A percentile compares a stretch with the other conserved stretches of the same genome.
These are phyloP conservation scores for Homalodisca vitripennis DNA, from an alignment of 1,140 invertebrate species.

Conservation along the genomic window DNA sequence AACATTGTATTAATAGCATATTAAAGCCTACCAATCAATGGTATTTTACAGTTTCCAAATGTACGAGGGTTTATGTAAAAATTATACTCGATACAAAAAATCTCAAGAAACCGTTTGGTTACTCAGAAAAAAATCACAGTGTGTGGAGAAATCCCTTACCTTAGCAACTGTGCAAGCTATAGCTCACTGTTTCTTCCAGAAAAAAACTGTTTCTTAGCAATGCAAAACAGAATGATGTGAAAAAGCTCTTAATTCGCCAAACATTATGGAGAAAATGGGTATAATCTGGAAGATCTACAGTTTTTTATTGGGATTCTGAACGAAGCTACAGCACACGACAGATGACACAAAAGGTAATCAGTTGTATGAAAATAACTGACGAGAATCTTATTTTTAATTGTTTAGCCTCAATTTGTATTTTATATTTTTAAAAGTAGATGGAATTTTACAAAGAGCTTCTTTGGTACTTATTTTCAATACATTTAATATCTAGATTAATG, in stretches of 20 bases:
- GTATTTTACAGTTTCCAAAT: constrained; percentile 1
- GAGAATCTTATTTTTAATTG: too few relatives aligned
- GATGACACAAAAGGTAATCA: too few relatives aligned
- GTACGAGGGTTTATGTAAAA: constrained; percentile 10
- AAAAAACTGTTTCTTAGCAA: not conserved
- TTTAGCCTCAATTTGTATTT: too few relatives aligned
- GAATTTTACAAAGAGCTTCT: too few relatives aligned
- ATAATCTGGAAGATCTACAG: too few relatives aligned
- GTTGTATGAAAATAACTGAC: too few relatives aligned
- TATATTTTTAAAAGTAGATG: too few relatives aligned
- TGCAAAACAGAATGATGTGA: not conserved
- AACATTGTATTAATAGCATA: not conserved
- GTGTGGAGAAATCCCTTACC: constrained; percentile 2
- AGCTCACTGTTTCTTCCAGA: not conserved
- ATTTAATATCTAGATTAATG: too few relatives aligned
- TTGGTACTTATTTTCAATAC: too few relatives aligned
- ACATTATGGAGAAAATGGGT: constrained; percentile 11
- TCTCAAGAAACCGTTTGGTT: not conserved
- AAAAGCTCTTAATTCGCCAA: constrained; percentile 7
- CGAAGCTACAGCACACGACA: too few relatives aligned
- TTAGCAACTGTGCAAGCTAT: not conserved
- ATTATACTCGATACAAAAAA: not conserved
- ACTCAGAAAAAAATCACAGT: not conserved
- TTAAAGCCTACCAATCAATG: constrained; percentile 13
- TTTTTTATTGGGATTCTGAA: too few relatives aligned